Base-by-base conservation (phyloP, 2,113 vertebrate genomes). In the Leptobrachium leishanense region DNA sequence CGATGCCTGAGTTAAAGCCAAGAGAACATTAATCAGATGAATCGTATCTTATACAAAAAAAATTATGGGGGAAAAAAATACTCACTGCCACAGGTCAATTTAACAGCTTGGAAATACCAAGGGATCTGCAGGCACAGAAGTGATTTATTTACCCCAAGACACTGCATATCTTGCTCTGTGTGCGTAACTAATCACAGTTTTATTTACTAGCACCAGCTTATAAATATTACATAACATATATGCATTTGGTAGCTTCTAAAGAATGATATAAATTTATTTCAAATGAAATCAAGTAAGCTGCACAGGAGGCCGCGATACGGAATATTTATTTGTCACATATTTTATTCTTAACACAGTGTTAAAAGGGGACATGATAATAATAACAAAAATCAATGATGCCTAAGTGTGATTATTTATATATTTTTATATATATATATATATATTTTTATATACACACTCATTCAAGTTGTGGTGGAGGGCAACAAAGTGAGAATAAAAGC, bases 1-100 rank as follows among this genome's bases (percentile, higher is more conserved):
- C 81, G 75, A 82, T 70, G 84, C 74, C 66, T 76, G 59, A 63
- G 81, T 71, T 31, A 43, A 59, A 68, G 69, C 39, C 67, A 72
- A 79, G 55, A 77, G 67, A n/a, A 70, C 67, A 77, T 77, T 70
- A 59, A 77, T 77, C 55, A 70, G 41, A 62, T 66, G 70, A 77
- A 77, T 62, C 63, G 76, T 70, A 77, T 69, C 54, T 62, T 8
- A 53, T n/a, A 69, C 55, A 69, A 68, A 50, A 8, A 68, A 50
- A 8, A 68, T 69, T 71, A 44, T 70, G 39, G 62, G 39, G 59
- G 76, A 63, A 59, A 59, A 63, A 62, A 62, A 50, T 50, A n/a
- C 63, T 43, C 42, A 69, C 75, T 44, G 12, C 62, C 68, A 63
- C 6, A 66, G 68, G 68, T 75, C 76, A 63, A 59, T 70, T 44